phyloP scores from a whole-genome alignment of 23 tunicate species.

The Corella eumyota region DNA sequence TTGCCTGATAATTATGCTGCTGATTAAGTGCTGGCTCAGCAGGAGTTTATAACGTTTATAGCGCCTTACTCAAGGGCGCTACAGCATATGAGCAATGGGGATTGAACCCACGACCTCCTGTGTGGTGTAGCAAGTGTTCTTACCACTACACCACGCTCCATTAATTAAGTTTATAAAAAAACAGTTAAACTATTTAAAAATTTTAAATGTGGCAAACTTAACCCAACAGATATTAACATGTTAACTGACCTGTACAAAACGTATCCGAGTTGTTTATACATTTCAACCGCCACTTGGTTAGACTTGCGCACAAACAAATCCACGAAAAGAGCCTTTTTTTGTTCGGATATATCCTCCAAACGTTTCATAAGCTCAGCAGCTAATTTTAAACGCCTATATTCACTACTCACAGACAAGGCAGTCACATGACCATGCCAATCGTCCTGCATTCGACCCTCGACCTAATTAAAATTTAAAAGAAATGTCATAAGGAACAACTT shows the following conservation, averaged over 20 bases:
- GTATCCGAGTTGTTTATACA: constrained; percentile 64
- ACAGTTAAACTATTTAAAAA: no score
- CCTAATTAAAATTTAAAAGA: constrained; percentile 13
- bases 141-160: no score
- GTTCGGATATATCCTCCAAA: constrained; percentile 90
- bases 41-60: no score
- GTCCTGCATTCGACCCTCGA: constrained; percentile 70
- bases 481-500: background rate
- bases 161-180: no score
- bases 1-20: no score
- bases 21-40: no score
- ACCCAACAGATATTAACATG: no score
- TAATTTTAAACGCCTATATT: constrained; percentile 66
- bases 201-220: no score
- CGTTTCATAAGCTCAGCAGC: constrained; percentile 83
- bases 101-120: no score
- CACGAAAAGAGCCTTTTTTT: constrained; percentile 80
- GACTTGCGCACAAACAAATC: constrained; percentile 91
- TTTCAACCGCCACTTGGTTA: constrained; percentile 65
- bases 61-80: no score
- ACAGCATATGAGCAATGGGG: no score
- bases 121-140: no score
- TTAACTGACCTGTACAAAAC: constrained; percentile 54
- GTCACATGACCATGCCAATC: constrained; percentile 99
- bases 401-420: constrained; percentile 77